phyloP scores from a whole-genome alignment of 1,140 invertebrate genomes.

The Stegodyphus dumicola region DNA sequence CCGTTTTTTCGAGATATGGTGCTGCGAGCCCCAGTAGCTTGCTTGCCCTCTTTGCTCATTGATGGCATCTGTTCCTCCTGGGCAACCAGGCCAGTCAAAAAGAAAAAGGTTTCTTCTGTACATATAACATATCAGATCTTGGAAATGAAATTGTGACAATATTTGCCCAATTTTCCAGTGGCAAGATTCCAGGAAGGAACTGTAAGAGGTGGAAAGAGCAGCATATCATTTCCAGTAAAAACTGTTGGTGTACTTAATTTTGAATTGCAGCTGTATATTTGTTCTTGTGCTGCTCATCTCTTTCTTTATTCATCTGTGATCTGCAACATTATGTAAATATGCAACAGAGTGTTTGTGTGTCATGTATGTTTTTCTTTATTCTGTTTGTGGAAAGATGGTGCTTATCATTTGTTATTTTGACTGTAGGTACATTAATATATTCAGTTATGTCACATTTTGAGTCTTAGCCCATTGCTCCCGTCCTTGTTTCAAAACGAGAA shows the following conservation, averaged over 20 bases:
- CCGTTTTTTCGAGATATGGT: not conserved
- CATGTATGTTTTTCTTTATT: slow-evolving; percentile 34
- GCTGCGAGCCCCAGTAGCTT: not conserved
- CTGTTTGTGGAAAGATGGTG: slow-evolving; percentile 22
- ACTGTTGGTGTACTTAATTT: slow-evolving; percentile 53
- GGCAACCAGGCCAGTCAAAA: slow-evolving; percentile 38
- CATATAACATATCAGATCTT: slow-evolving; percentile 51
- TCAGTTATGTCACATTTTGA: not conserved
- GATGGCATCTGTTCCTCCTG: slow-evolving; percentile 41
- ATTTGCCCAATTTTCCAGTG: not conserved
- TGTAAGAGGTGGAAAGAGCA: not conserved
- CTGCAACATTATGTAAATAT: slow-evolving; percentile 28
- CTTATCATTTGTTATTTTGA: slow-evolving; percentile 36
- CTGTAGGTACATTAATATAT: not conserved
- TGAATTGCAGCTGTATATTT: slow-evolving; percentile 11
- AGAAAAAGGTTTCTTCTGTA: slow-evolving; percentile 26
- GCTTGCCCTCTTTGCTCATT: slow-evolving; percentile 26
- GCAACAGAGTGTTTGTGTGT: slow-evolving; percentile 38
- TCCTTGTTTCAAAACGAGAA: slow-evolving; percentile 12
- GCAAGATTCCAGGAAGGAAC: not conserved
- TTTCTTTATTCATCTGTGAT: slow-evolving; percentile 53
- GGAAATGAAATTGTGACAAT: slow-evolving; percentile 11
- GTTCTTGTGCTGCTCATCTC: not conserved
- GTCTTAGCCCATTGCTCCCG: not conserved
- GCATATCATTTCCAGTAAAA: slow-evolving; percentile 54